Evolutionary conservation across 2,113 vertebrate species (phyloP).

Genomic region (Oophaga pumilio): DNA sequence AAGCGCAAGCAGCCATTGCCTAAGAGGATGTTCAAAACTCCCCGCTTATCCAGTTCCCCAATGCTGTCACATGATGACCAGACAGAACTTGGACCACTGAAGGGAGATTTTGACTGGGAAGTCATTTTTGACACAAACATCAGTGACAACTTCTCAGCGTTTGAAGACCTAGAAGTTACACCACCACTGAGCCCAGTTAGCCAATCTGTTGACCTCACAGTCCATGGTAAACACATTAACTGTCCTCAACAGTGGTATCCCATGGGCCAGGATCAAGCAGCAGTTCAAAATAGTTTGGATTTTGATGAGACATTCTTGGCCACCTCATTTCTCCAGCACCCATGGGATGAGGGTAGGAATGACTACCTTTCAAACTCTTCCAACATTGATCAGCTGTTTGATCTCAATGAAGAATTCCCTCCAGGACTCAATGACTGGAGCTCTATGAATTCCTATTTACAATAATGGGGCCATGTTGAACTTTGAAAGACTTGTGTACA

Average conservation of each 20-base stretch:
- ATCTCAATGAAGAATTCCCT: conserved; percentile 75
- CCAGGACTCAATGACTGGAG: conserved; percentile 73
- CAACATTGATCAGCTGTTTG: conserved; percentile 82
- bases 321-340: conserved; percentile 86
- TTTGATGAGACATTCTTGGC: conserved; percentile 89
- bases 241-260: conserved; percentile 70
- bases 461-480: conserved; percentile 65
- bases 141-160: conserved; percentile 74
- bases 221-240: conserved; percentile 70
- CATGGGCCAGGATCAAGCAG: conserved; percentile 61
- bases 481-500: conserved; percentile 20
- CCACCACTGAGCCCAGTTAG: conserved; percentile 76
- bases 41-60: conserved; percentile 74
- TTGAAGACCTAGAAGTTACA: conserved; percentile 76
- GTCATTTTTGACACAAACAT: conserved; percentile 83
- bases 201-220: conserved; percentile 72
- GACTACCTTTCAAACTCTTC: conserved; percentile 79
- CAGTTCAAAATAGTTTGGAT: conserved; percentile 74
- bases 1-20: conserved; percentile 79
- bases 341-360: conserved; percentile 81
- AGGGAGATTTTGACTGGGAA: conserved; percentile 95
- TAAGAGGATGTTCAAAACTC: conserved; percentile 70
- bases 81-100: conserved; percentile 83
- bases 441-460: conserved; percentile 79
- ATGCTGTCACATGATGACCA: conserved; percentile 82